phyloP scores from a whole-genome alignment of 2,888 invertebrate species.

The Mythimna albipuncta region DNA sequence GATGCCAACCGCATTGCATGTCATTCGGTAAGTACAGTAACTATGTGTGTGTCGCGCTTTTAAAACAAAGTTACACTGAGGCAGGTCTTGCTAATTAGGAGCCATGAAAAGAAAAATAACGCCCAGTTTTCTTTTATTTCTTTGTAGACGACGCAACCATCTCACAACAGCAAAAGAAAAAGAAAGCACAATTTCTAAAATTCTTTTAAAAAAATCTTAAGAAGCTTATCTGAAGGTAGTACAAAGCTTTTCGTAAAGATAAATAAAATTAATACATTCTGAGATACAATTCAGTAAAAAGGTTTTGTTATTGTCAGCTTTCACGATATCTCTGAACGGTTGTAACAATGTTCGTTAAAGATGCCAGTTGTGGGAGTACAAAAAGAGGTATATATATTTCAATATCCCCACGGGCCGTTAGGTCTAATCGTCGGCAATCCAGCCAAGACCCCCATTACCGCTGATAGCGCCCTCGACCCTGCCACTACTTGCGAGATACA shows the following conservation, averaged over 20 bases:
- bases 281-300: constrained; percentile 36
- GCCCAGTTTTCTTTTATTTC: constrained; percentile 22
- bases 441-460: constrained; percentile 83
- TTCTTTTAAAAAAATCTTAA: constrained; percentile 30
- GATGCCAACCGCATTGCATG: constrained; percentile 16
- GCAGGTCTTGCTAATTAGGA: constrained; percentile 39
- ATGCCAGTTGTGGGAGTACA: constrained; percentile 51
- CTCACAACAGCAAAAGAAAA: constrained; percentile 10
- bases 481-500: constrained; percentile 56
- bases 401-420: constrained; percentile 82
- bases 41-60: not conserved
- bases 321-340: constrained; percentile 44
- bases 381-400: constrained; percentile 72
- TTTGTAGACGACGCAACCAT: constrained; percentile 19
- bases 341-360: constrained; percentile 55
- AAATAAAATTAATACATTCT: constrained; percentile 47
- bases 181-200: constrained; percentile 17
- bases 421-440: constrained; percentile 84
- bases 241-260: constrained; percentile 48
- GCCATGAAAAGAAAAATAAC: constrained; percentile 28
- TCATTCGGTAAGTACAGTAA: not conserved
- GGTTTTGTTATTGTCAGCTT: constrained; percentile 38
- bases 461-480: constrained; percentile 79
- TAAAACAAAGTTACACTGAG: constrained; percentile 28
- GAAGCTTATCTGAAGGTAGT: constrained; percentile 26